A percentile compares a stretch with the other conserved stretches of the same genome.
These are phyloP conservation scores for Myotis daubentonii DNA, from an alignment of 2,797 vertebrate genomes.

Conservation along the genomic window DNA sequence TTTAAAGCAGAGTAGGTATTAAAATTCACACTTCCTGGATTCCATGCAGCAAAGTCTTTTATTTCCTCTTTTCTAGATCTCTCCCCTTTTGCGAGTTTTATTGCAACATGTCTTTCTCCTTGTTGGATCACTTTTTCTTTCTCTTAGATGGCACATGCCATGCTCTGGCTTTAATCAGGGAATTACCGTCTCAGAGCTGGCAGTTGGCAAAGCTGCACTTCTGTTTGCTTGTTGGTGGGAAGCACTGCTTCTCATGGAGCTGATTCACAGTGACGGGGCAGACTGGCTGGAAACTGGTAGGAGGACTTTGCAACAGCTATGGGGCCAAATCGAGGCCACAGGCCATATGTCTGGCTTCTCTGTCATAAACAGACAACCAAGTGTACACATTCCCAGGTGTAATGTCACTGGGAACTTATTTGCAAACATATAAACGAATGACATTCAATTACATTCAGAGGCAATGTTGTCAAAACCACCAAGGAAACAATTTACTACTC, in stretches of 20 bases:
- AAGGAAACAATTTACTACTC: constrained; percentile 86
- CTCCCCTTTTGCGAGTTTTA: neutral
- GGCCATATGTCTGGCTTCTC: constrained; percentile 83
- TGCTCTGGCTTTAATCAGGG: constrained; percentile 24
- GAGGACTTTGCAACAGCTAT: constrained; percentile 80
- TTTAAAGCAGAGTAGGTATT: neutral
- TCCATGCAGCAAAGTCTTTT: neutral
- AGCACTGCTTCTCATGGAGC: constrained; percentile 67
- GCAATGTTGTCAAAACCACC: constrained; percentile 85
- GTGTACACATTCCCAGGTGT: constrained; percentile 79
- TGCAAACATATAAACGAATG: constrained; percentile 85
- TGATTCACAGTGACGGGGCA: constrained; percentile 73
- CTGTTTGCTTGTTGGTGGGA: constrained; percentile 35
- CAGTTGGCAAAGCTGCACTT: constrained; percentile 46
- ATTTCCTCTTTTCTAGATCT: neutral
- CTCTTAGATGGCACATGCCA: constrained; percentile 40
- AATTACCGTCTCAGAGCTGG: neutral
- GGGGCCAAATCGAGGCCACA: constrained; percentile 83
- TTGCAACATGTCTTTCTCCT: neutral
- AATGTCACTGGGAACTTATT: constrained; percentile 85
- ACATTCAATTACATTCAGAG: constrained; percentile 87
- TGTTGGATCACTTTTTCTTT: constrained; percentile 55
- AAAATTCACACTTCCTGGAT: neutral
- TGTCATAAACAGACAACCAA: constrained; percentile 81
- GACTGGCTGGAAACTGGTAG: constrained; percentile 77